Percentiles rank a stretch among this genome's conserved stretches.
phyloP scores from a whole-genome alignment of 2,113 vertebrate genomes.

The Alethe diademata region DNA sequence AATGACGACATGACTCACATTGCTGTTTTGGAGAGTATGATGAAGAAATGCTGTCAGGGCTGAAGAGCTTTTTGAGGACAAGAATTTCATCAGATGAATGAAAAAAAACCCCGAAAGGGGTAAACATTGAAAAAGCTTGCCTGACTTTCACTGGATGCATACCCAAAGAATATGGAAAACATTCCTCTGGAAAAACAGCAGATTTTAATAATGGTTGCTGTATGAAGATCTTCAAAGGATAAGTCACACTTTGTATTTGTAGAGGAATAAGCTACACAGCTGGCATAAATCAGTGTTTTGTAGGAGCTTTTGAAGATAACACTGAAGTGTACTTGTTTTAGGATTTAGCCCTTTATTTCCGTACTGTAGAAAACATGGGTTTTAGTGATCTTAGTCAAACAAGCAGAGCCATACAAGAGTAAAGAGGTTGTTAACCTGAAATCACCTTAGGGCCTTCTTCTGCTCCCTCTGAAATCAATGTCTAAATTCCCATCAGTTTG shows the following conservation, averaged over 20 bases:
- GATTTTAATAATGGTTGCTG: neutral
- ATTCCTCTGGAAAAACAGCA: neutral
- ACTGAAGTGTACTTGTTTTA: neutral
- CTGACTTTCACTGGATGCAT: neutral
- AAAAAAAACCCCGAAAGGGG: neutral
- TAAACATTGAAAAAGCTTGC: neutral
- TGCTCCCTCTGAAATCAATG: conserved; percentile 42
- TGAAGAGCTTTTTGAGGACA: neutral
- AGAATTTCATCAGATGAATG: neutral
- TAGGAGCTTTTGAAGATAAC: neutral
- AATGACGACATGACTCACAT: conserved; percentile 25
- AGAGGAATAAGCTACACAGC: neutral
- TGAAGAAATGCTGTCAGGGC: conserved; percentile 1
- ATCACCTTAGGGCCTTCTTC: conserved; percentile 23
- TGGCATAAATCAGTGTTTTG: neutral
- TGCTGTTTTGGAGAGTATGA: neutral
- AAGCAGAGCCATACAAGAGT: conserved; percentile 15
- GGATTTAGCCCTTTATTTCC: neutral
- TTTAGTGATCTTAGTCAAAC: conserved; percentile 4
- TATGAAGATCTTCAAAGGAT: neutral
- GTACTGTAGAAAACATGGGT: neutral
- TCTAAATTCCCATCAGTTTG: conserved; percentile 41
- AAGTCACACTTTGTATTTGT: neutral
- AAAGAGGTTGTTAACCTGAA: conserved; percentile 40
- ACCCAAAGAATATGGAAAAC: neutral